Base-by-base conservation (phyloP, 2,797 vertebrate species). In the Pelodytes ibericus region DNA sequence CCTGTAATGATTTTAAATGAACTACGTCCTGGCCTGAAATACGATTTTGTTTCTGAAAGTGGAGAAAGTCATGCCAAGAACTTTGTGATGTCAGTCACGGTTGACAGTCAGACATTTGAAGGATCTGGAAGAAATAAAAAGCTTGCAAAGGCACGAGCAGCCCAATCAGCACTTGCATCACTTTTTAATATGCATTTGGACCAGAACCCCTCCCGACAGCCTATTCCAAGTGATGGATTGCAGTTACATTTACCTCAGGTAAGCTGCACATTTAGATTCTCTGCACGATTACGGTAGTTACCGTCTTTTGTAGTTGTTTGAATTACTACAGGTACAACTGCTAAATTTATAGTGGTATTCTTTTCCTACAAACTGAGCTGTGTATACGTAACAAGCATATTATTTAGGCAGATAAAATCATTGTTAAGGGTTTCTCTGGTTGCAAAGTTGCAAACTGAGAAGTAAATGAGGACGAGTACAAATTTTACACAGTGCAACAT, bases 1-100 rank as follows among this genome's bases (percentile, higher is more conserved):
- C 96, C 97, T 0, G 96, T 99, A 80, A 99, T 99, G 97, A 98
- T 99, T 87, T 89, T 99, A 79, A 99, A 98, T 0, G 97, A 99
- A 90, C 92, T 99, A 80, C 95, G 97, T 4, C 97, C 97, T 0
- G 97, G 97, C 2, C 93, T 98, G 57, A 98, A 97, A 84, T 99
- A 99, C 0, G 97, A 99, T 83, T 99, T 99, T 84, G 94, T 99
- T 62, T 99, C 97, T 0, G 97, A 99, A 86, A 99, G 96, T 0
- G 97, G 97, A 7, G 97, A 99, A 87, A 99, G 97, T 88, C 97
- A 99, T 0, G 97, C 97, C 83, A 99, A 99, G 86, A 99, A 95
- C 91, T 99, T 99, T 80, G 96, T 98, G 84, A 98, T 99, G 97
- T 94, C 96, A 0, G 97, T 99, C 87, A 95, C 94, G 0, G 97